Conservation (phyloP, 2,113 vertebrate species). For the Polyodon spathula region DNA sequence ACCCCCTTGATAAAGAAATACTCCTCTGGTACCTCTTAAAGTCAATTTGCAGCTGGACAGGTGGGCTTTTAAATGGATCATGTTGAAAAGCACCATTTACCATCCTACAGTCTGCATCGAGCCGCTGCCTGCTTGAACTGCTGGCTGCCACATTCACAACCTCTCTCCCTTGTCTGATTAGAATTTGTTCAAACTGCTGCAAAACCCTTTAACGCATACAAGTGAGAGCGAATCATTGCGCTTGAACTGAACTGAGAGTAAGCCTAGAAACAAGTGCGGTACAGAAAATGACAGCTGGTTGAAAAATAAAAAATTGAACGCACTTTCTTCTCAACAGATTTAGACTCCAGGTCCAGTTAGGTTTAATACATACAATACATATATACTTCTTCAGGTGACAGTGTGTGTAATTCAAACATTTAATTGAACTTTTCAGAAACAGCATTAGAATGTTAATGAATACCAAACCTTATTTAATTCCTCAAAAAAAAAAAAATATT, state of each 20-base stretch:
- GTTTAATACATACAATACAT: too few relatives aligned
- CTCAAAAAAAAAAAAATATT: too few relatives aligned
- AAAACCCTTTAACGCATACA: slow-evolving; percentile 16
- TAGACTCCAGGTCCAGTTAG: neutral
- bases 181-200: slow-evolving; percentile 17
- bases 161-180: neutral
- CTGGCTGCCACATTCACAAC: neutral
- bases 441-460: too few relatives aligned
- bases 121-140: neutral
- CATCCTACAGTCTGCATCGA: neutral
- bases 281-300: slow-evolving; percentile 11
- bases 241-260: slow-evolving; percentile 19
- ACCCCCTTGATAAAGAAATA: too few relatives aligned
- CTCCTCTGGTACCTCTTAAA: too few relatives aligned
- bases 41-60: too few relatives aligned
- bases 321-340: neutral
- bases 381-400: too few relatives aligned
- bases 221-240: slow-evolving; percentile 15
- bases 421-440: too few relatives aligned
- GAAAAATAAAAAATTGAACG: slow-evolving; percentile 15
- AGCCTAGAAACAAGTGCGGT: slow-evolving; percentile 10
- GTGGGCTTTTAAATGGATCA: too few relatives aligned
- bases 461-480: too few relatives aligned
- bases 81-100: slow-evolving; percentile 7
- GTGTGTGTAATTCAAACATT: too few relatives aligned